Conservation (phyloP, 1,140 invertebrate genomes). For the Eumeta japonica region DNA sequence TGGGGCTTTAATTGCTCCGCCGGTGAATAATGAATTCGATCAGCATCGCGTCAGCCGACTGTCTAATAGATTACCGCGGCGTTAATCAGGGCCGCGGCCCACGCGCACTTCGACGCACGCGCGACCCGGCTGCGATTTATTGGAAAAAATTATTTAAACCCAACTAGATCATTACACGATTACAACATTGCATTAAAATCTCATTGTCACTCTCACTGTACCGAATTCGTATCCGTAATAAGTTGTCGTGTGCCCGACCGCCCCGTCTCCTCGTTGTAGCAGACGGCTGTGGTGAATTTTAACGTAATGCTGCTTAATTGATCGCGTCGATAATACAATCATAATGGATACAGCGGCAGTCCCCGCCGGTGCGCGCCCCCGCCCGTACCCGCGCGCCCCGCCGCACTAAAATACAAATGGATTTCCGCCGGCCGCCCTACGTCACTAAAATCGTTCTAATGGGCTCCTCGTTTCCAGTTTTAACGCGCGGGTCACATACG, state of each 20-base stretch:
- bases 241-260: conserved; percentile 9
- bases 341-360: conserved; percentile 27
- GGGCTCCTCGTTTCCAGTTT: conserved; percentile 18
- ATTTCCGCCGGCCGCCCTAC: conserved; percentile 16
- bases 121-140: no score
- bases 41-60: conserved; percentile 43
- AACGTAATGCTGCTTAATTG: conserved; percentile 45
- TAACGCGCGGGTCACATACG: no score
- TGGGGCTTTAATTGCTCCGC: conserved; percentile 56
- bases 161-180: no score
- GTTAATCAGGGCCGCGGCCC: conserved; percentile 19
- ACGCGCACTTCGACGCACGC: no score
- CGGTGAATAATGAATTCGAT: conserved; percentile 57
- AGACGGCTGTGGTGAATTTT: conserved; percentile 41
- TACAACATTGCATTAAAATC: no score
- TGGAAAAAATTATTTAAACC: no score
- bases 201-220: no score
- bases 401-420: conserved; percentile 21
- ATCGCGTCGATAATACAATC: conserved; percentile 38
- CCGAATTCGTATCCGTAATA: conserved; percentile 15
- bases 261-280: conserved; percentile 24
- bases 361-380: conserved; percentile 6
- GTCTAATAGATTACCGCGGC: conserved; percentile 38
- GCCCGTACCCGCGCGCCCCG: conserved; percentile 10
- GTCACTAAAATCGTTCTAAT: conserved; percentile 22